Percentiles rank a stretch among this genome's conserved stretches.
phyloP scores from a whole-genome alignment of 2,113 vertebrate species.

The Ammodytes dubius region DNA sequence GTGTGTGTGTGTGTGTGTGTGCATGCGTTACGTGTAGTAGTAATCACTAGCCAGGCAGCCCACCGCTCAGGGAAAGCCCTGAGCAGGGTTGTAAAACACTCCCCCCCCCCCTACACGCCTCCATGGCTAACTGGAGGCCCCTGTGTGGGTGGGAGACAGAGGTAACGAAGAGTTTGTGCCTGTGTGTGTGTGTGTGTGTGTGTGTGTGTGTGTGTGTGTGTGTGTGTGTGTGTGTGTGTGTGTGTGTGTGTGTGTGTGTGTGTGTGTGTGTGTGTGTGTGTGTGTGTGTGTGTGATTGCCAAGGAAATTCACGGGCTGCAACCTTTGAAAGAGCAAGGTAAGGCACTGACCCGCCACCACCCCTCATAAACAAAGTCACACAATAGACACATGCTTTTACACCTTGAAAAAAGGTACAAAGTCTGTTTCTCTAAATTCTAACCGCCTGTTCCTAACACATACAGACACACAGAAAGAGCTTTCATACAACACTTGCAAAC shows the following conservation, averaged over 20 bases:
- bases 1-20: conserved; percentile 27
- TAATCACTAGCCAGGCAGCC: conserved; percentile 72
- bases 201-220: conserved; percentile 5
- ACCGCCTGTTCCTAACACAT: conserved; percentile 43
- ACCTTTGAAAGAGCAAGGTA: conserved; percentile 41
- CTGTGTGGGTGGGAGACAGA: conserved; percentile 74
- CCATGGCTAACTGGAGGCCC: conserved; percentile 70
- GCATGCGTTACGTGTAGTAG: conserved; percentile 50
- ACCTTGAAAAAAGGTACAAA: conserved; percentile 30
- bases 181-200: conserved; percentile 19
- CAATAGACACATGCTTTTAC: not conserved
- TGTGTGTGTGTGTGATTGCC: conserved; percentile 30
- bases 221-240: conserved; percentile 27
- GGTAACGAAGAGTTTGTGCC: conserved; percentile 58
- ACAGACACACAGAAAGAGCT: conserved; percentile 71
- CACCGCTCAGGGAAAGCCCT: conserved; percentile 79
- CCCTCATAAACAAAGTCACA: not conserved
- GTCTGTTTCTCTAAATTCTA: conserved; percentile 25
- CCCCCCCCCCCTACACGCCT: conserved; percentile 34
- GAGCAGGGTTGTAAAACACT: conserved; percentile 70
- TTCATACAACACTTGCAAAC: conserved; percentile 82
- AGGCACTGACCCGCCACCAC: conserved; percentile 4
- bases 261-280: conserved; percentile 23
- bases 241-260: conserved; percentile 15
- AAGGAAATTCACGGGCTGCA: conserved; percentile 55